Conservation (phyloP, 2,797 vertebrate genomes). For the Pagetopsis macropterus region DNA sequence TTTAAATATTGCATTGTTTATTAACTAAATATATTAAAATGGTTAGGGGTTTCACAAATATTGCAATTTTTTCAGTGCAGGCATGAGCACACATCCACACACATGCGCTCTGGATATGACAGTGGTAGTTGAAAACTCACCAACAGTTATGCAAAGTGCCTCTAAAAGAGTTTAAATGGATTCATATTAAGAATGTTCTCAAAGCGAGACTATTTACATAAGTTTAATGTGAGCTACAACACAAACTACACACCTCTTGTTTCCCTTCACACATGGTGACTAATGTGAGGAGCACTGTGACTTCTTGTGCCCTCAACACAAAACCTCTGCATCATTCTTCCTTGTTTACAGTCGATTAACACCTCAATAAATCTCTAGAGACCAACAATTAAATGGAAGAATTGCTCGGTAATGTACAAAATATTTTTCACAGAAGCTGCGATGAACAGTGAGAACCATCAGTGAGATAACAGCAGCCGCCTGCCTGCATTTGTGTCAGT, state of each 20-base stretch:
- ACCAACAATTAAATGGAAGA: slow-evolving; percentile 11
- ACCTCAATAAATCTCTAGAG: neutral
- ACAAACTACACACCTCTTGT: neutral
- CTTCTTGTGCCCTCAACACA: slow-evolving; percentile 7
- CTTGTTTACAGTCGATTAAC: slow-evolving; percentile 11
- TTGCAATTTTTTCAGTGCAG: neutral
- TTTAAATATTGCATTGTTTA: neutral
- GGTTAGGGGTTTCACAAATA: neutral
- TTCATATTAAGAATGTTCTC: neutral
- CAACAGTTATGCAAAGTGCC: neutral
- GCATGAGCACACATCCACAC: neutral
- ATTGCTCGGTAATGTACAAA: neutral
- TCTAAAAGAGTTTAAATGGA: neutral
- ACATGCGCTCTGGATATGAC: neutral
- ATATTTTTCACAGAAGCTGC: neutral
- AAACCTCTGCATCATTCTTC: slow-evolving; percentile 7
- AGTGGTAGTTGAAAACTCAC: neutral
- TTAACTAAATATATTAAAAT: neutral
- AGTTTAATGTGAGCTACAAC: neutral
- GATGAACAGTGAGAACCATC: slow-evolving; percentile 12
- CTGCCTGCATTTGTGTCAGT: slow-evolving; percentile 19
- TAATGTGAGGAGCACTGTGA: neutral
- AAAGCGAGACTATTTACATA: neutral
- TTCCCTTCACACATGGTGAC: neutral
- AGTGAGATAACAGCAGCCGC: slow-evolving; percentile 20